These are phyloP conservation scores for Lethrus apterus DNA, from an alignment of 1,140 invertebrate species.

Conservation along the genomic window DNA sequence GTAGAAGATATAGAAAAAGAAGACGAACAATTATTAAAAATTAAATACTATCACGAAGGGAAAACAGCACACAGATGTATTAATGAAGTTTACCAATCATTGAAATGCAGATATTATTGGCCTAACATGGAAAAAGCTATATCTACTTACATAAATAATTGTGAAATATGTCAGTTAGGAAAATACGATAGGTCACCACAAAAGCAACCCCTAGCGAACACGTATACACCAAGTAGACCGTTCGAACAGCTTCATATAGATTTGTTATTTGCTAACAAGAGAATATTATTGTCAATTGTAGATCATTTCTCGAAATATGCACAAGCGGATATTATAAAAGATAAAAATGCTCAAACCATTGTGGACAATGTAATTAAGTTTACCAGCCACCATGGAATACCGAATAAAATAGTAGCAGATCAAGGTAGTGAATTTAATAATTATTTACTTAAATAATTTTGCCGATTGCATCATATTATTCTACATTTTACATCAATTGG, in stretches of 20 bases:
- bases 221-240: background rate
- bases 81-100: too few species aligned
- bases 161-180: conserved; percentile 1
- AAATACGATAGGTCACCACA: conserved; percentile 6
- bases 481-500: conserved; percentile 1
- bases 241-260: conserved; percentile 9
- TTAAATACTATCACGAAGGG: too few species aligned
- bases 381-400: conserved; percentile 5
- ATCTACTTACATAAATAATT: too few species aligned
- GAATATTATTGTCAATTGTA: conserved; percentile 5
- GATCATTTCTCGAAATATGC: conserved; percentile 7
- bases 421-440: conserved; percentile 7
- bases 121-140: background rate
- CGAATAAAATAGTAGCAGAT: background rate
- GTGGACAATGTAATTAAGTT: background rate
- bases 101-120: background rate
- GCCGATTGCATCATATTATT: background rate
- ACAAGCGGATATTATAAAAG: background rate
- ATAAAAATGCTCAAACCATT: background rate
- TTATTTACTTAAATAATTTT: conserved; percentile 10
- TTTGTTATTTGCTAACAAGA: background rate
- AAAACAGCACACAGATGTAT: too few species aligned
- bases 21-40: too few species aligned
- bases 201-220: background rate
- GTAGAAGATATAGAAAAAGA: too few species aligned